Percentiles rank a stretch among this genome's conserved stretches.
These are phyloP conservation scores for Motacilla alba DNA, from an alignment of 2,113 vertebrate genomes.

Conservation along the genomic window DNA sequence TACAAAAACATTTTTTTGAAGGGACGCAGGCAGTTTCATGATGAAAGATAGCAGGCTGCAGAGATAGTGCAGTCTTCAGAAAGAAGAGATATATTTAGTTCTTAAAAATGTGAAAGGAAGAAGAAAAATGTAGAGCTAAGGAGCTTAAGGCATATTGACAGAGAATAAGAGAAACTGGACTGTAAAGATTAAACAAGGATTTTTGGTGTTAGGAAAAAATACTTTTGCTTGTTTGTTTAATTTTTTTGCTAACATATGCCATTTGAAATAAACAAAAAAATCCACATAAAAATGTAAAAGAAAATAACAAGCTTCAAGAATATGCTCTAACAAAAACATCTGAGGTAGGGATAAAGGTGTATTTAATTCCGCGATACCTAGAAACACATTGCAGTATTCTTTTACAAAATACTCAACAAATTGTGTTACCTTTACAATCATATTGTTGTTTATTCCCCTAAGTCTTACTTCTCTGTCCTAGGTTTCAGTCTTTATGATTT, in stretches of 20 bases:
- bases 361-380: neutral
- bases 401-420: neutral
- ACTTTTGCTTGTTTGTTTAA: neutral
- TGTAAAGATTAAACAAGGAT: neutral
- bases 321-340: neutral
- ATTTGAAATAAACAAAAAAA: neutral
- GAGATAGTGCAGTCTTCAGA: neutral
- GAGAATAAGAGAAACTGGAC: neutral
- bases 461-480: neutral
- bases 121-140: neutral
- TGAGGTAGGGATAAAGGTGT: neutral
- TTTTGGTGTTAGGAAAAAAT: neutral
- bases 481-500: neutral
- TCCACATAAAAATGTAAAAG: neutral
- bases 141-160: neutral
- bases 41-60: neutral
- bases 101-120: neutral
- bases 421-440: neutral
- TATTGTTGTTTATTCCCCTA: neutral
- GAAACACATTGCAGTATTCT: neutral
- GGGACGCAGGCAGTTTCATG: neutral
- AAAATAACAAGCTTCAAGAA: neutral
- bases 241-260: neutral
- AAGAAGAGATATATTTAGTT: neutral
- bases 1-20: neutral